Base-by-base conservation (phyloP, 2,797 vertebrate genomes). In the Harpagifer antarcticus region DNA sequence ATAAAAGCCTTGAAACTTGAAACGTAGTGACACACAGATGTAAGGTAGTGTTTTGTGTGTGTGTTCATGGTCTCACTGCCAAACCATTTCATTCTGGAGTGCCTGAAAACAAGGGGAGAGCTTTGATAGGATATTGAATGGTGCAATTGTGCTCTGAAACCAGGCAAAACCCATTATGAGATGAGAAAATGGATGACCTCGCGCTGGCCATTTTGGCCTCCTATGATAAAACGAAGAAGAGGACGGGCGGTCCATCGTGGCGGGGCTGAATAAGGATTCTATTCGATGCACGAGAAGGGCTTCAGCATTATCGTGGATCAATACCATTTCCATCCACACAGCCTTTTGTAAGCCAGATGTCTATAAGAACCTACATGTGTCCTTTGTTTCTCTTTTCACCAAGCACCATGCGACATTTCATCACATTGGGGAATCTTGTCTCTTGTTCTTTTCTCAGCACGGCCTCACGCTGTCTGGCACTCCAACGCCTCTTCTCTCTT, bases 71-170 rank as follows among this genome's bases (percentile, higher is more conserved):
- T 44, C 68, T 77, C 33, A n/a, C 65, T 43, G 57, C 4, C 62
- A 79, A 64, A 52, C 61, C 54, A n/a, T 79, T 27, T 73, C 33
- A 45, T 68, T 65, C 53, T 68, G 61, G n/a, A 37, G 33, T 20
- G 61, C 64, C 68, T 59, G 44, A 43, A 76, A 64, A 48, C 14
- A 62, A 17, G 44, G 33, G 6, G 33, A 71, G 63, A 33, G 57
- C 58, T 72, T 72, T 84, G 74, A 78, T 71, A 62, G 47, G 53
- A 70, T 82, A 68, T 76, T 75, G 52, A 68, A 88, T 80, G 78
- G 73, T 49, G 70, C 64, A 77, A 60, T 68, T 79, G 71, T 57
- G 55, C 79, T 61, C 55, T 33, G 47, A 58, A 76, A 78, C 61
- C 52, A 48, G 16, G 74, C 40, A 74, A 69, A 82, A 74, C 71